phyloP scores from a whole-genome alignment of 2,888 invertebrate genomes.

The Rhorus exstirpatorius region DNA sequence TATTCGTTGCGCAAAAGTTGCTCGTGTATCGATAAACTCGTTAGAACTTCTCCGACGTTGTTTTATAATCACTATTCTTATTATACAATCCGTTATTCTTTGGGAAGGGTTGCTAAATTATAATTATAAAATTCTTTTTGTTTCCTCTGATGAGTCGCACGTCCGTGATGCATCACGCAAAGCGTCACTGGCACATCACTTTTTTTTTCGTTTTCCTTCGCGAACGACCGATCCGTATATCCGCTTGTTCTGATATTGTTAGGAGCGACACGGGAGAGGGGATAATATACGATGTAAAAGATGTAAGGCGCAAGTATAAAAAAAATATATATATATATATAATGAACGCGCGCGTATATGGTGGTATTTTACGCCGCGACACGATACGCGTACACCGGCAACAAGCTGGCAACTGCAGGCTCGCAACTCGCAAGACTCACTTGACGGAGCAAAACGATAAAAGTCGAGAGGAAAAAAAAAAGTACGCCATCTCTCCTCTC shows the following conservation, averaged over 20 bases:
- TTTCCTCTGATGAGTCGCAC: background rate
- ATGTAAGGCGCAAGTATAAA: too few species aligned
- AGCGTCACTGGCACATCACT: background rate
- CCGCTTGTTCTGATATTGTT: constrained; percentile 20
- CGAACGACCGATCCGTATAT: constrained; percentile 28
- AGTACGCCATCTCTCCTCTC: constrained; percentile 65
- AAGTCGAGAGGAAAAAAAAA: constrained; percentile 27
- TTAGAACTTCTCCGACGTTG: too few species aligned
- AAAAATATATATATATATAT: background rate
- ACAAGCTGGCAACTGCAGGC: constrained; percentile 81
- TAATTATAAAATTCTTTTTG: background rate
- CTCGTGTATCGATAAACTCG: too few species aligned
- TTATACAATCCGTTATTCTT: too few species aligned
- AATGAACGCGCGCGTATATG: constrained; percentile 4
- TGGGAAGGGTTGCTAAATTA: too few species aligned
- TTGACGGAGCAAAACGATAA: constrained; percentile 43
- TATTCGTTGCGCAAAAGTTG: too few species aligned
- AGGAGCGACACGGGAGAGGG: constrained; percentile 6
- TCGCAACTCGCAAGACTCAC: constrained; percentile 57
- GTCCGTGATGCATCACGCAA: background rate
- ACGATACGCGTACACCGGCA: constrained; percentile 77
- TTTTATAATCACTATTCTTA: too few species aligned
- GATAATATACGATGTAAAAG: background rate
- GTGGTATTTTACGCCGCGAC: constrained; percentile 26
- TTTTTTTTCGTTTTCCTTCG: constrained; percentile 12